phyloP scores from a whole-genome alignment of 1,140 invertebrate genomes.

The Ephestia elutella region DNA sequence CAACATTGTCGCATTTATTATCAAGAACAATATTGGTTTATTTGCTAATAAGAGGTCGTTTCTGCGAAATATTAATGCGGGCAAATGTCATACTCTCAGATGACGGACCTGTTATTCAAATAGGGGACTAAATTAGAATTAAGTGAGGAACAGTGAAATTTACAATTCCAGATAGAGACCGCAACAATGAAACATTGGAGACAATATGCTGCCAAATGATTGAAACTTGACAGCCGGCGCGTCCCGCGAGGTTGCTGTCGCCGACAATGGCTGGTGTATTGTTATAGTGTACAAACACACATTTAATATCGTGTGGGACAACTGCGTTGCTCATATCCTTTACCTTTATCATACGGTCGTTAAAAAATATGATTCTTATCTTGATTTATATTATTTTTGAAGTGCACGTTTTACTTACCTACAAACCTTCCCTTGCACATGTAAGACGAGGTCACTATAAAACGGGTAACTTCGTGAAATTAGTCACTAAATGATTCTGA shows the following conservation, averaged over 20 bases:
- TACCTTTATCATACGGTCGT: too few species aligned
- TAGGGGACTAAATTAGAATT: conserved; percentile 13
- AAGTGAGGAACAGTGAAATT: conserved; percentile 16
- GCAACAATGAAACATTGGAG: conserved; percentile 20
- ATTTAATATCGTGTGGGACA: not conserved
- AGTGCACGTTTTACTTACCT: too few species aligned
- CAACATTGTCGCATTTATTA: not conserved
- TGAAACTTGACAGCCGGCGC: conserved; percentile 14
- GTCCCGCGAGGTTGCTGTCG: conserved; percentile 16
- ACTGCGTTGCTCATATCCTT: not conserved
- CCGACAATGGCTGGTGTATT: conserved; percentile 12
- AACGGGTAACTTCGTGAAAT: not conserved
- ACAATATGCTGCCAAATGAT: conserved; percentile 17
- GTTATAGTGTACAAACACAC: not conserved
- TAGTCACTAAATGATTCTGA: too few species aligned
- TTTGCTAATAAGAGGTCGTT: not conserved
- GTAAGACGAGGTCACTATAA: not conserved
- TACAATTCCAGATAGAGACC: conserved; percentile 15
- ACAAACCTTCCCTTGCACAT: too few species aligned
- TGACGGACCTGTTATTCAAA: not conserved
- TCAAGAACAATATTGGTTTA: not conserved
- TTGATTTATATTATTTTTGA: too few species aligned
- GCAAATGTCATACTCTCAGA: not conserved
- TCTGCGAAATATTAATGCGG: not conserved
- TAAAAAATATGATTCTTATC: too few species aligned